A percentile compares a stretch with the other conserved stretches of the same genome.
These are phyloP conservation scores for Pyralis farinalis DNA, from an alignment of 2,888 invertebrate species.

Conservation along the genomic window DNA sequence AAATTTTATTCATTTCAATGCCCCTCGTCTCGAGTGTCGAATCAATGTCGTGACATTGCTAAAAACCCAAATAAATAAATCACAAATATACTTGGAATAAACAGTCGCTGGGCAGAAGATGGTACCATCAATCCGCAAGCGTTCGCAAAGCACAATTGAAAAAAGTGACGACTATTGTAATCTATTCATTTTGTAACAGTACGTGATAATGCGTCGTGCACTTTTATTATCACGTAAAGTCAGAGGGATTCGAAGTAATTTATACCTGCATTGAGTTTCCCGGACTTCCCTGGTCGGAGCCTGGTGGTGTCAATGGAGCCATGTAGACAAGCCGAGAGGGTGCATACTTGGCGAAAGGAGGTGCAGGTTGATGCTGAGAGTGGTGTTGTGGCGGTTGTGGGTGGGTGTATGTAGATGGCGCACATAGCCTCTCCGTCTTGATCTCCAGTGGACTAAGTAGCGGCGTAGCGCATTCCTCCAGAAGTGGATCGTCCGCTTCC, in stretches of 20 bases:
- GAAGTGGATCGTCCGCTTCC: slow-evolving; percentile 83
- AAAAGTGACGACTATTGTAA: slow-evolving; percentile 1
- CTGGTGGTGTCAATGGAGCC: slow-evolving; percentile 92
- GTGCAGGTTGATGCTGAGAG: slow-evolving; percentile 54
- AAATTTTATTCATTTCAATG: slow-evolving; percentile 18
- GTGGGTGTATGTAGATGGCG: slow-evolving; percentile 75
- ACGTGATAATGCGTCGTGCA: neutral
- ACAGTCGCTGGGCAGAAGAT: slow-evolving; percentile 59
- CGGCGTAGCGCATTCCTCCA: slow-evolving; percentile 84
- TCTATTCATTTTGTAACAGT: too few species aligned
- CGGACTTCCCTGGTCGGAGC: slow-evolving; percentile 93
- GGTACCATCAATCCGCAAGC: slow-evolving; percentile 62
- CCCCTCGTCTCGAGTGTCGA: slow-evolving; percentile 9
- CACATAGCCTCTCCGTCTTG: slow-evolving; percentile 86
- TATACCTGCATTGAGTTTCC: slow-evolving; percentile 84
- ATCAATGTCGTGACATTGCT: slow-evolving; percentile 25
- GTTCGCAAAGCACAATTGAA: slow-evolving; percentile 40
- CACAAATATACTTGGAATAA: slow-evolving; percentile 15
- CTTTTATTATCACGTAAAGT: neutral
- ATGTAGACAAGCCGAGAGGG: slow-evolving; percentile 84
- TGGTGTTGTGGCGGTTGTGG: slow-evolving; percentile 51
- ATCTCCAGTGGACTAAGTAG: slow-evolving; percentile 90
- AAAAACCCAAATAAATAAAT: slow-evolving; percentile 25
- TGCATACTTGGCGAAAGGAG: slow-evolving; percentile 67
- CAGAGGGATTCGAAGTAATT: neutral